These are phyloP conservation scores for Pseudopodoces humilis DNA, from an alignment of 2,113 vertebrate genomes.

Conservation along the genomic window DNA sequence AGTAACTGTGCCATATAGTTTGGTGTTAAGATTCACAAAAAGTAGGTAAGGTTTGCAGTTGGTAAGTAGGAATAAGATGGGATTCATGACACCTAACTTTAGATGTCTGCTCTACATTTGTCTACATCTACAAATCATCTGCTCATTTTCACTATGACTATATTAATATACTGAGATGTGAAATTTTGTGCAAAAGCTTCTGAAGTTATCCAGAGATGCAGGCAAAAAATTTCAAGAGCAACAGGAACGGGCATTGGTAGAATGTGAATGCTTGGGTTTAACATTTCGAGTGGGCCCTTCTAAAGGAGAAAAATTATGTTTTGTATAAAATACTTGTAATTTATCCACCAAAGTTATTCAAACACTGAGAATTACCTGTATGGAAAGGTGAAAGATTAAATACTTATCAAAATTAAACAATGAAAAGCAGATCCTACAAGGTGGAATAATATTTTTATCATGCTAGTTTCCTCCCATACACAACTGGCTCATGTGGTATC, in stretches of 20 bases:
- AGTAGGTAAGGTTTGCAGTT: neutral
- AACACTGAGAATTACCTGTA: neutral
- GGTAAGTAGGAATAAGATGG: neutral
- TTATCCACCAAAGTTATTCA: neutral
- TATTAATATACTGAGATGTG: neutral
- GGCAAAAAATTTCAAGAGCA: neutral
- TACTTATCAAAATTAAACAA: neutral
- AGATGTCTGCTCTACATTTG: neutral
- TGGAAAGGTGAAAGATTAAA: neutral
- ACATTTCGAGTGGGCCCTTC: neutral
- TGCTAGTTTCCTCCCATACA: neutral
- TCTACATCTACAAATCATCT: neutral
- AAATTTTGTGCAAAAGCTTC: neutral
- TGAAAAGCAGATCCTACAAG: neutral
- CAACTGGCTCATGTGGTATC: neutral
- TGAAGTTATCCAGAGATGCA: neutral
- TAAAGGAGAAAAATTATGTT: neutral
- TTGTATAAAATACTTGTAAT: neutral
- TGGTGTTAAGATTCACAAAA: neutral
- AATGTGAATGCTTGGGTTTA: neutral
- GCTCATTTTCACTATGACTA: neutral
- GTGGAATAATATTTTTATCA: neutral
- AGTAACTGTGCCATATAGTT: neutral
- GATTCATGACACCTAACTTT: neutral
- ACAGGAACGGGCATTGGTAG: neutral